Conservation (phyloP, 2,797 vertebrate genomes). For the Syndactyla subalaris region DNA sequence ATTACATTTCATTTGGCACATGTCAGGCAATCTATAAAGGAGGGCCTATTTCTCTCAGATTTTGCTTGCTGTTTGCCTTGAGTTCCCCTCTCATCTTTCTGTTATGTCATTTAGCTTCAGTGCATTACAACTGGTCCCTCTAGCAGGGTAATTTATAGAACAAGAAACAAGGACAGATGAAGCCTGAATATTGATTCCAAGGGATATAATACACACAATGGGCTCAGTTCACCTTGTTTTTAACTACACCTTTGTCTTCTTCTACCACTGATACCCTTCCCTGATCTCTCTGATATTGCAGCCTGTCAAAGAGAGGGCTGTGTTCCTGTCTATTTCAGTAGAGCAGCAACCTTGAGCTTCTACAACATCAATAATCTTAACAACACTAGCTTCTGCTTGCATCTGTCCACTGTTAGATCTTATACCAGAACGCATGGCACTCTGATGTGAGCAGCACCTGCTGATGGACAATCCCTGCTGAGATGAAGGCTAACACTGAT, state of each 20-base stretch:
- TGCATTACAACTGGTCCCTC: background rate
- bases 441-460: background rate
- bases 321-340: background rate
- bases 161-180: slow-evolving; percentile 47
- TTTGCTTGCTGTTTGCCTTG: slow-evolving; percentile 28
- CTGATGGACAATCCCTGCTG: background rate
- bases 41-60: background rate
- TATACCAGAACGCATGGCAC: background rate
- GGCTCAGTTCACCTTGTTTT: slow-evolving; percentile 9
- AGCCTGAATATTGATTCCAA: slow-evolving; percentile 38
- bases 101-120: slow-evolving; percentile 1
- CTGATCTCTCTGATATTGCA: background rate
- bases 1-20: slow-evolving; percentile 34
- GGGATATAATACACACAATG: background rate
- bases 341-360: background rate
- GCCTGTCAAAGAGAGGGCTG: background rate
- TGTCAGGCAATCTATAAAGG: slow-evolving; percentile 50
- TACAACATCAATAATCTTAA: background rate
- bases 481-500: background rate
- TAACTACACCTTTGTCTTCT: background rate
- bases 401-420: background rate
- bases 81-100: slow-evolving; percentile 35
- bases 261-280: background rate
- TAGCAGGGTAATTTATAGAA: slow-evolving; percentile 43
- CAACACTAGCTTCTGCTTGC: background rate